Conservation (phyloP, 2,797 vertebrate species). For the Hemitrygon akajei region DNA sequence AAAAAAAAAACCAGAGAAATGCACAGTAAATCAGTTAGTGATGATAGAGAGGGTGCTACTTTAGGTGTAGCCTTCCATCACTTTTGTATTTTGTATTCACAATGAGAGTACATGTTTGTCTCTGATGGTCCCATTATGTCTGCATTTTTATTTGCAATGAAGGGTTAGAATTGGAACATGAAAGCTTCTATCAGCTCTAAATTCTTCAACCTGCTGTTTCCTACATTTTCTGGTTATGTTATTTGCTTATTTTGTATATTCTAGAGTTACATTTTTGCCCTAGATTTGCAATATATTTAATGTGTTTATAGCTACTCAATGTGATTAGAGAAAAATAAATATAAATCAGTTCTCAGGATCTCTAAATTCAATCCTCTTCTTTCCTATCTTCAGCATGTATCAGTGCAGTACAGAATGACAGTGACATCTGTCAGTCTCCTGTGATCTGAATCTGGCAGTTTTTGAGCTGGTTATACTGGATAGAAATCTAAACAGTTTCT, state of each 20-base stretch:
- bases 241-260: slow-evolving; percentile 7
- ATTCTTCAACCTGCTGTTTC: background rate
- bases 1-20: background rate
- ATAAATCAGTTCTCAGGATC: background rate
- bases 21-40: background rate
- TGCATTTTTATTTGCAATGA: background rate
- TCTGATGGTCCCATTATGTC: background rate
- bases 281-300: background rate
- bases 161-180: background rate
- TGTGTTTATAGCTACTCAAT: background rate
- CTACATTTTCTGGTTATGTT: background rate
- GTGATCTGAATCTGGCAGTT: background rate
- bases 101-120: background rate
- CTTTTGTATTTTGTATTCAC: background rate
- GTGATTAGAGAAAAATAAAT: background rate
- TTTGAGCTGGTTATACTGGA: background rate
- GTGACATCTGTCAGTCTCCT: background rate
- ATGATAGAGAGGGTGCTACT: background rate
- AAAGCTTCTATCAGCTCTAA: background rate
- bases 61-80: background rate
- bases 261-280: background rate
- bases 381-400: background rate
- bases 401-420: background rate
- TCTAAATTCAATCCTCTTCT: background rate
- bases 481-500: background rate